Conservation (phyloP, 2,797 vertebrate genomes). For the Takifugu rubripes region DNA sequence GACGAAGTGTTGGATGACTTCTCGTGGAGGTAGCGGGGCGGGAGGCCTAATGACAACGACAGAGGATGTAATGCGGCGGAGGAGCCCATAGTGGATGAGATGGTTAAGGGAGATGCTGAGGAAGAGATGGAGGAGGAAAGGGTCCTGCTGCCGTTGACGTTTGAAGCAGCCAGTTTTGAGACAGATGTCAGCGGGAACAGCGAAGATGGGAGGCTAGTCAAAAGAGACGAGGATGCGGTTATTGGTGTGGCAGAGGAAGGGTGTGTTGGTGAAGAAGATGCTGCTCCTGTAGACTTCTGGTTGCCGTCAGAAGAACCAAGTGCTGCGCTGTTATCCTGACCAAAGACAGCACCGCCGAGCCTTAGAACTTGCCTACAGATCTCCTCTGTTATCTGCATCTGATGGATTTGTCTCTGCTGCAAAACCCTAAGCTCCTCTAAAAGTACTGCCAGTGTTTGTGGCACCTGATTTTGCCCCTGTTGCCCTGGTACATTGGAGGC, state of each 20-base stretch:
- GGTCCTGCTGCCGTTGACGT: slow-evolving; percentile 55
- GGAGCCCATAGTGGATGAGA: slow-evolving; percentile 61
- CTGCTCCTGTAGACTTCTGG: slow-evolving; percentile 62
- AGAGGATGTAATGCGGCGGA: slow-evolving; percentile 72
- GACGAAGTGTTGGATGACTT: slow-evolving; percentile 73
- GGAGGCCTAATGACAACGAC: slow-evolving; percentile 72
- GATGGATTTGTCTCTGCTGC: slow-evolving; percentile 91
- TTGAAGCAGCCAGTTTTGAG: slow-evolving; percentile 66
- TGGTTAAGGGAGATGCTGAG: slow-evolving; percentile 50
- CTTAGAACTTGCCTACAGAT: slow-evolving; percentile 89
- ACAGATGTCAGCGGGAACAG: slow-evolving; percentile 62
- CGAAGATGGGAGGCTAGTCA: slow-evolving; percentile 67
- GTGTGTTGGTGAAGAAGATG: slow-evolving; percentile 71
- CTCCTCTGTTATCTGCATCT: slow-evolving; percentile 95
- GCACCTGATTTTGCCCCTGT: slow-evolving; percentile 67
- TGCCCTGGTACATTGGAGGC: slow-evolving; percentile 63
- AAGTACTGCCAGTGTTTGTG: slow-evolving; percentile 82
- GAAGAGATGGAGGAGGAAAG: slow-evolving; percentile 56
- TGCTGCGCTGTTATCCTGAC: slow-evolving; percentile 59
- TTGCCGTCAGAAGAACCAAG: slow-evolving; percentile 48
- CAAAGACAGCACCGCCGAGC: slow-evolving; percentile 76
- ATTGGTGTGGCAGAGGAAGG: slow-evolving; percentile 61
- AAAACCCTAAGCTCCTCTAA: slow-evolving; percentile 88
- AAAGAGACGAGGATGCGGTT: slow-evolving; percentile 57
- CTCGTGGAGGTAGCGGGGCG: slow-evolving; percentile 77